Base-by-base conservation (phyloP, 2,888 invertebrate species). In the Athalia circularis region DNA sequence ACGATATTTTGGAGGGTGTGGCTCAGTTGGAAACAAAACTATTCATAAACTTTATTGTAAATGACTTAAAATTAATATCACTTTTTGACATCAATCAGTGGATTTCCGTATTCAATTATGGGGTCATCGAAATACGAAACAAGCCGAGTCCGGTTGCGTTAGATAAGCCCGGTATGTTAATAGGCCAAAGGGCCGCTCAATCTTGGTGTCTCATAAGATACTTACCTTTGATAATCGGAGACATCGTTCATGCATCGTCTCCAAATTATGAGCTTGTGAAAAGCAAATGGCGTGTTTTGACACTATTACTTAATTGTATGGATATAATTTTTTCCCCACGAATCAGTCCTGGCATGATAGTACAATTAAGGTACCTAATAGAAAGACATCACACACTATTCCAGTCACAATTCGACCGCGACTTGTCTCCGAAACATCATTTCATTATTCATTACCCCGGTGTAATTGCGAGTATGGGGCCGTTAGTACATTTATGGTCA, bases 181-280 rank as follows among this genome's bases (percentile, higher is more conserved):
- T 81, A 8, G 79, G 80, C 48, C 79, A 80, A 77, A 74, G 65
- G 74, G 80, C 79, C 7, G 78, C 79, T 45, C 81, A 80, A 77
- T 79, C 78, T 50, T 70, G 78, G 45, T 77, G 77, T 52, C 61
- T 81, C 45, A 75, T 68, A 47, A 59, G 50, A 13, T 77, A 62
- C 65, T 65, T 80, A n/a, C 81, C 79, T 13, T 57, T 81, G 52
- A 81, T 80, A 52, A 11, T 70, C 11, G 59, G 59, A 54, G 70
- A 70, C 52, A 48, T 57, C n/a, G 70, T 70, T 52, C 4, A 13
- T 48, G 43, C 11, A 29, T 29, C 29, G 29, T 29, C 29, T 29
- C 29, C 29, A 29, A 29, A 57, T 5, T 57, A 43, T 29, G 54
- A 29, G n/a, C 43, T 57, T n/a, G 5, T 57, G n/a, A 70, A 54